phyloP scores from a whole-genome alignment of 2,888 invertebrate species.

The Helicoverpa assulta region DNA sequence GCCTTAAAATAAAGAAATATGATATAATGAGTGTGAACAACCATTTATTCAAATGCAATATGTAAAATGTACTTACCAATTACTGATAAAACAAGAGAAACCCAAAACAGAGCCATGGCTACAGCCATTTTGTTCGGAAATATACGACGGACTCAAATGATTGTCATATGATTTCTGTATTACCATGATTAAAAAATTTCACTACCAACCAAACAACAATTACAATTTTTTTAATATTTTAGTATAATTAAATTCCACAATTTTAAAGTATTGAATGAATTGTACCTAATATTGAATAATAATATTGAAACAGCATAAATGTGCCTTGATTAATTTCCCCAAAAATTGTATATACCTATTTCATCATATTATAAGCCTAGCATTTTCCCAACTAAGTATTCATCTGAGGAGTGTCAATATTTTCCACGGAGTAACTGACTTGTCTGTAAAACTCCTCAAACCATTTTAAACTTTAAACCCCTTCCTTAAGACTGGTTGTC shows the following conservation, averaged over 20 bases:
- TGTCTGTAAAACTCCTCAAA: too few relatives aligned
- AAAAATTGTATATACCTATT: too few relatives aligned
- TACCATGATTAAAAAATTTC: conserved; percentile 64
- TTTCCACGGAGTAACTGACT: too few relatives aligned
- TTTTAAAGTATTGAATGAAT: too few relatives aligned
- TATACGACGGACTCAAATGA: conserved; percentile 65
- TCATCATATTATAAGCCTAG: too few relatives aligned
- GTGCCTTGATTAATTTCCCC: too few relatives aligned
- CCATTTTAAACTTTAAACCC: too few relatives aligned
- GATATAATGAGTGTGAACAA: neutral
- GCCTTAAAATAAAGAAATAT: conserved; percentile 71
- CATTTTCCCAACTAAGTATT: too few relatives aligned
- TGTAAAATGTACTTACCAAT: conserved; percentile 76
- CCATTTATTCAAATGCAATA: neutral
- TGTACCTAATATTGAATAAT: too few relatives aligned
- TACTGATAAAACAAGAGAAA: conserved; percentile 78
- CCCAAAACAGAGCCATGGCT: conserved; percentile 81
- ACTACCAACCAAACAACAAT: conserved; percentile 53
- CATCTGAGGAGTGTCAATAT: too few relatives aligned
- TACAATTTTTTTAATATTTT: neutral
- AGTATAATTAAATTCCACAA: neutral
- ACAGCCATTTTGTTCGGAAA: conserved; percentile 83
- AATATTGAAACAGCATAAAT: too few relatives aligned
- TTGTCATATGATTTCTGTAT: conserved; percentile 87
- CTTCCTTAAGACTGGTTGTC: too few relatives aligned